Conservation (phyloP, 2,113 vertebrate genomes). For the Trinectes maculatus region DNA sequence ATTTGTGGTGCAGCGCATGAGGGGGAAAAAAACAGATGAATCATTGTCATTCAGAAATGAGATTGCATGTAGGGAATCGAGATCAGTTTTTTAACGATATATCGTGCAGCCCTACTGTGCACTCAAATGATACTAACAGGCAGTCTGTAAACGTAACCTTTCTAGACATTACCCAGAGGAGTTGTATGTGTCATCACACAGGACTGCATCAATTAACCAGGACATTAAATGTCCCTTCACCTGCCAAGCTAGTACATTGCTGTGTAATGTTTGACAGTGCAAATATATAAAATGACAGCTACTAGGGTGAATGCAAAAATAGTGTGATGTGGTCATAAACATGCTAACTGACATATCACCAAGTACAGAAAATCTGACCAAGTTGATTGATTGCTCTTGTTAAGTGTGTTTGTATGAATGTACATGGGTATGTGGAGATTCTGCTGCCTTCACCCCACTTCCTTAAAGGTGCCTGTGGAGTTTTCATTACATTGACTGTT, state of each 20-base stretch:
- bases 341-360: too few relatives aligned
- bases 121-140: too few relatives aligned
- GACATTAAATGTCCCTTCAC: neutral
- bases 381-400: neutral
- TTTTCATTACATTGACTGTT: neutral
- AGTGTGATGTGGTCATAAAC: neutral
- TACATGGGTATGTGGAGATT: neutral
- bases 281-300: too few relatives aligned
- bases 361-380: too few relatives aligned
- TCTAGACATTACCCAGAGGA: neutral
- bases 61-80: too few relatives aligned
- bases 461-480: slow-evolving; percentile 4
- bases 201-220: neutral
- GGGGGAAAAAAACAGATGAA: too few relatives aligned
- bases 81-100: too few relatives aligned
- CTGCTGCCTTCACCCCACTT: neutral
- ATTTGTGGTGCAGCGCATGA: too few relatives aligned
- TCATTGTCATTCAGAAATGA: too few relatives aligned
- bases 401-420: neutral
- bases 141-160: too few relatives aligned
- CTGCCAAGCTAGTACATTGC: neutral
- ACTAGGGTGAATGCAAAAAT: neutral
- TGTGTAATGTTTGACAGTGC: neutral
- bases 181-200: neutral
- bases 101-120: too few relatives aligned